Conservation (phyloP, 2,113 vertebrate genomes). For the Eudorcas thomsonii region DNA sequence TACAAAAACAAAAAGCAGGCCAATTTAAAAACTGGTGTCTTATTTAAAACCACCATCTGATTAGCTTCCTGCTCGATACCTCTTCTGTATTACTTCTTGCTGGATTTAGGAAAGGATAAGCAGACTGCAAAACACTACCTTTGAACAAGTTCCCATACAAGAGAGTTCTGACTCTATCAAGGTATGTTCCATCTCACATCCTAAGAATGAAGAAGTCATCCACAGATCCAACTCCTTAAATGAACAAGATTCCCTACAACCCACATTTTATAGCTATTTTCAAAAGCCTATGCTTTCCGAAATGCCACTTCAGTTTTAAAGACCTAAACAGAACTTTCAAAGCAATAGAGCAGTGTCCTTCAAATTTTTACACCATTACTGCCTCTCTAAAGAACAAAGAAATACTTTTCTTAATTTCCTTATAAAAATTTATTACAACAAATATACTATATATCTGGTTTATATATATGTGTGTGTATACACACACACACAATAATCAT, state of each 20-base stretch:
- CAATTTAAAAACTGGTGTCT: not conserved
- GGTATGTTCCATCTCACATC: not conserved
- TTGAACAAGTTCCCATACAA: not conserved
- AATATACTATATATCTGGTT: not conserved
- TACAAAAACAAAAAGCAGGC: not conserved
- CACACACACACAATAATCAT: not conserved
- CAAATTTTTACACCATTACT: not conserved
- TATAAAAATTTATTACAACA: constrained; percentile 11
- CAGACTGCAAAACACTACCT: not conserved
- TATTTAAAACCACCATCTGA: constrained; percentile 12
- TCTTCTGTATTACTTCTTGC: not conserved
- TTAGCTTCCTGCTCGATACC: not conserved
- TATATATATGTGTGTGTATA: not conserved
- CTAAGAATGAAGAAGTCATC: not conserved
- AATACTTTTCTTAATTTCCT: not conserved
- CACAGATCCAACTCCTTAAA: not conserved
- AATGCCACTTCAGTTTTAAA: constrained; percentile 2
- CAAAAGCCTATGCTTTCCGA: constrained; percentile 5
- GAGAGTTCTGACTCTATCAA: not conserved
- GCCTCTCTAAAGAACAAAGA: not conserved
- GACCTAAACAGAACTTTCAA: not conserved
- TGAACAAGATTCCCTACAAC: not conserved
- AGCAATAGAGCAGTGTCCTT: not conserved
- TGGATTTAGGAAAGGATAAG: not conserved
- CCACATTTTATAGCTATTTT: not conserved